Conservation (phyloP, 2,797 vertebrate genomes). For the Catamblyrhynchus diadema region DNA sequence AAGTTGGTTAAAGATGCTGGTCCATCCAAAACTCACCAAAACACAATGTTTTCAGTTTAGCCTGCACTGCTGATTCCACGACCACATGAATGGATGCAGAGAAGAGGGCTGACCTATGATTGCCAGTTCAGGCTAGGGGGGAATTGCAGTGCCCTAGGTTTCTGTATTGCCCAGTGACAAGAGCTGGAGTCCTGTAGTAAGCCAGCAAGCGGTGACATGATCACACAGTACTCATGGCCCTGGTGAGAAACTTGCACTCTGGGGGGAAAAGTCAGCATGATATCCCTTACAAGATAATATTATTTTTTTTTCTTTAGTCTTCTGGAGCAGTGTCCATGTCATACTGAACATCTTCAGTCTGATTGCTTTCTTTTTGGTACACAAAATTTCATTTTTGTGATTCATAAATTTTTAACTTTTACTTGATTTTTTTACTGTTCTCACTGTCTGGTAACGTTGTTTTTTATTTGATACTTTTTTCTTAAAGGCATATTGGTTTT, state of each 20-base stretch:
- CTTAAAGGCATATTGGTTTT: background rate
- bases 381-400: background rate
- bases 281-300: background rate
- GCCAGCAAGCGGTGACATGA: background rate
- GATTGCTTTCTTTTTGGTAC: background rate
- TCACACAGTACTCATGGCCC: background rate
- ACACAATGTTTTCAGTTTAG: background rate
- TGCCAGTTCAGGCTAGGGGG: background rate
- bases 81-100: background rate
- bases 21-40: background rate
- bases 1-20: background rate
- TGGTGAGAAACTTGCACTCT: background rate
- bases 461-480: background rate
- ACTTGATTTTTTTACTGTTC: background rate
- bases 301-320: background rate
- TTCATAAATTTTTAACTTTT: background rate
- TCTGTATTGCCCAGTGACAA: background rate
- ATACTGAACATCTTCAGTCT: background rate
- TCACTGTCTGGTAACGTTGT: background rate
- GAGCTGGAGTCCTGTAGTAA: background rate
- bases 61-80: background rate
- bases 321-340: background rate
- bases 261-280: background rate
- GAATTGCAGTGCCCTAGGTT: background rate
- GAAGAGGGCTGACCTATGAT: background rate